Evolutionary conservation across 2,888 invertebrate species (phyloP).

Genomic region (Ormyrus rosae): DNA sequence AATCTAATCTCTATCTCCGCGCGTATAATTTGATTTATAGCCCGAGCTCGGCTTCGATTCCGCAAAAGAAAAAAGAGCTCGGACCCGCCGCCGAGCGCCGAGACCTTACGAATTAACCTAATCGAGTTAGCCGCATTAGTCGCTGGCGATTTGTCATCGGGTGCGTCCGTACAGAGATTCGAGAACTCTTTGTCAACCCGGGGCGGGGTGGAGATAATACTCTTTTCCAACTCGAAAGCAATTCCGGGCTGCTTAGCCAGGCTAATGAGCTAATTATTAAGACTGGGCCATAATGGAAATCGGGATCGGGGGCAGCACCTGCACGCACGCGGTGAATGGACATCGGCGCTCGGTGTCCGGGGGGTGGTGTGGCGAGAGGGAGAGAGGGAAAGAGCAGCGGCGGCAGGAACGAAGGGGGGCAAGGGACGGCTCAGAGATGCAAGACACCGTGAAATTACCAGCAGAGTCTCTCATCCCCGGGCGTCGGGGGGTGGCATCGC

Average conservation of each 20-base stretch:
- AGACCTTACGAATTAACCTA: slow-evolving; percentile 41
- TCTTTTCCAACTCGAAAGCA: slow-evolving; percentile 12
- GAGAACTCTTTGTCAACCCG: not conserved
- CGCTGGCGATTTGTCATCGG: slow-evolving; percentile 50
- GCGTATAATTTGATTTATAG: slow-evolving; percentile 73
- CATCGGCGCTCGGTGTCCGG: slow-evolving; percentile 49
- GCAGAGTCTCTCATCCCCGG: slow-evolving; percentile 67
- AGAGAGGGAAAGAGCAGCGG: slow-evolving; percentile 61
- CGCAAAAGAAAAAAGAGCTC: slow-evolving; percentile 45
- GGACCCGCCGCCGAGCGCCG: slow-evolving; percentile 1
- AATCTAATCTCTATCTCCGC: slow-evolving; percentile 71
- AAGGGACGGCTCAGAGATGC: slow-evolving; percentile 77
- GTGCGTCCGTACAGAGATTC: slow-evolving; percentile 9
- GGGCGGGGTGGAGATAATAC: not conserved
- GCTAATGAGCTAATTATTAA: slow-evolving; percentile 53
- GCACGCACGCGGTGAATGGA: slow-evolving; percentile 61
- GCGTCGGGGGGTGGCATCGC: slow-evolving; percentile 15
- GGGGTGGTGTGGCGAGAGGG: slow-evolving; percentile 57
- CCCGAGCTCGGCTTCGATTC: slow-evolving; percentile 45
- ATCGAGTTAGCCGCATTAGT: slow-evolving; percentile 47
- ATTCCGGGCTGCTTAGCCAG: not conserved
- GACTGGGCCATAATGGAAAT: slow-evolving; percentile 50
- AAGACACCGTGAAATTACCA: slow-evolving; percentile 80
- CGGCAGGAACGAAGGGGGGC: slow-evolving; percentile 56
- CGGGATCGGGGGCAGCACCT: slow-evolving; percentile 20